Percentiles rank a stretch among this genome's conserved stretches.
Conservation (phyloP, 2,888 invertebrate species). For the Drosophila antonietae region DNA sequence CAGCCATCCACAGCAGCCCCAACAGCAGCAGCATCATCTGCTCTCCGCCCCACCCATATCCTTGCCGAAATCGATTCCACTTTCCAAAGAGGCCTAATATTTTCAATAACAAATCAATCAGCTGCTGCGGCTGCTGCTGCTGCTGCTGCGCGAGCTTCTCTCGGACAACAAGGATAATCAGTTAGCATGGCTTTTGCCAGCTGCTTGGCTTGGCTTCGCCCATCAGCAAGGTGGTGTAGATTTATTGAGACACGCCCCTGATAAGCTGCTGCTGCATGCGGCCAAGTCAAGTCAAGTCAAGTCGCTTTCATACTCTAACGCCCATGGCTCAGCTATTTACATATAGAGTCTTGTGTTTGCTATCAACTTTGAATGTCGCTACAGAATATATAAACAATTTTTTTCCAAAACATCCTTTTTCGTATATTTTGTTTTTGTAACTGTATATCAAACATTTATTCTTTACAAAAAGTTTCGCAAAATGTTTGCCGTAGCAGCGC, state of each 20-base stretch:
- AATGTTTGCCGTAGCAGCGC: slow-evolving; percentile 22
- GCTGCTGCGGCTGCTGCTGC: slow-evolving; percentile 63
- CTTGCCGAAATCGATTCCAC: slow-evolving; percentile 19
- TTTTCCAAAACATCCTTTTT: slow-evolving; percentile 12
- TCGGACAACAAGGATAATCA: slow-evolving; percentile 77
- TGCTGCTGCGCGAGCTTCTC: slow-evolving; percentile 35
- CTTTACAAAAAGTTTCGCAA: slow-evolving; percentile 39
- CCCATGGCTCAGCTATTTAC: slow-evolving; percentile 37
- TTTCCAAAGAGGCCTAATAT: slow-evolving; percentile 70
- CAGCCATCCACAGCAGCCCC: not conserved
- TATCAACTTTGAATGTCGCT: slow-evolving; percentile 60
- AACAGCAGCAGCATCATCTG: no score
- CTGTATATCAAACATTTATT: slow-evolving; percentile 41
- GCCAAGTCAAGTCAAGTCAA: slow-evolving; percentile 9
- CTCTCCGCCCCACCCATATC: no score
- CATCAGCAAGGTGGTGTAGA: slow-evolving; percentile 56
- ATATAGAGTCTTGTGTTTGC: slow-evolving; percentile 42
- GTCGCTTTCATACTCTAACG: slow-evolving; percentile 40
- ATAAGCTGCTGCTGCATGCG: slow-evolving; percentile 55
- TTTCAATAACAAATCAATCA: slow-evolving; percentile 79
- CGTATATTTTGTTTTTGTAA: not conserved
- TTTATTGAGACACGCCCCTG: slow-evolving; percentile 76
- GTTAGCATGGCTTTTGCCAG: slow-evolving; percentile 52
- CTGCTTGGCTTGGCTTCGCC: slow-evolving; percentile 30
- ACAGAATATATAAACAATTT: slow-evolving; percentile 41